phyloP scores from a whole-genome alignment of 92 coral and sea anemone species.

The Paragorgia papillata region DNA sequence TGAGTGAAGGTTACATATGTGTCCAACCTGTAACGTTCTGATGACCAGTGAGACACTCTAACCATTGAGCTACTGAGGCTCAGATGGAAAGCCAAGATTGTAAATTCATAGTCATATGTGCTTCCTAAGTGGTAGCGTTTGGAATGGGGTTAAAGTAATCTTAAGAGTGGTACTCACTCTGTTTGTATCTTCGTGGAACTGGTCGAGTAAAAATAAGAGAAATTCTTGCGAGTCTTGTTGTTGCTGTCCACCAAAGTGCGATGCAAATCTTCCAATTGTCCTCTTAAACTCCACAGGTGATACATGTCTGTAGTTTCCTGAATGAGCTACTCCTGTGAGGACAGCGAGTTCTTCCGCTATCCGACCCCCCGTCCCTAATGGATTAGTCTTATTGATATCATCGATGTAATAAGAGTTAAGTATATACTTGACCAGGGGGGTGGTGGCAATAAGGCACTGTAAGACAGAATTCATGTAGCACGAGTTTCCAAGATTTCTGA shows the following conservation, averaged over 20 bases:
- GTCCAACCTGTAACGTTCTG: too few relatives aligned
- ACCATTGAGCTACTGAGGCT: too few relatives aligned
- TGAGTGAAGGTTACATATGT: too few relatives aligned
- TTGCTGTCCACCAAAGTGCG: slow-evolving; percentile 82
- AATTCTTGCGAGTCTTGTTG: slow-evolving; percentile 99
- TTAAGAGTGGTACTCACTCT: too few relatives aligned
- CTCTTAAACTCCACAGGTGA: slow-evolving; percentile 84
- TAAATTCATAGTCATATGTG: too few relatives aligned
- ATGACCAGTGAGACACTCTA: too few relatives aligned
- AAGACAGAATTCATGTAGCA: slow-evolving; percentile 97
- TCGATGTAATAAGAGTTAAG: slow-evolving; percentile 78
- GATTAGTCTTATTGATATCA: slow-evolving; percentile 78
- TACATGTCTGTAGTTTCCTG: slow-evolving; percentile 79
- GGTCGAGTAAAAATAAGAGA: slow-evolving; percentile 82
- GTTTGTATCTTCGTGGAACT: slow-evolving; percentile 90
- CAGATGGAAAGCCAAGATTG: too few relatives aligned
- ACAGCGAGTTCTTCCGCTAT: slow-evolving; percentile 85
- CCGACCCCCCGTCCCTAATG: slow-evolving; percentile 88
- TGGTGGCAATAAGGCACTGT: slow-evolving; percentile 83
- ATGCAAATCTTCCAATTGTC: slow-evolving; percentile 80
- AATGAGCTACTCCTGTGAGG: slow-evolving; percentile 71
- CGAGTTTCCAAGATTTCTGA: slow-evolving; percentile 96
- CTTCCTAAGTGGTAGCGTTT: too few relatives aligned
- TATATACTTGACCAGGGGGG: slow-evolving; percentile 85
- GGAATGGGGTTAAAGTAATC: too few relatives aligned